Evolutionary conservation across 2,113 vertebrate genomes (phyloP), one percentile per base, ranked within the genome.

Genomic region (Dolichallabes microphthalmus): DNA sequence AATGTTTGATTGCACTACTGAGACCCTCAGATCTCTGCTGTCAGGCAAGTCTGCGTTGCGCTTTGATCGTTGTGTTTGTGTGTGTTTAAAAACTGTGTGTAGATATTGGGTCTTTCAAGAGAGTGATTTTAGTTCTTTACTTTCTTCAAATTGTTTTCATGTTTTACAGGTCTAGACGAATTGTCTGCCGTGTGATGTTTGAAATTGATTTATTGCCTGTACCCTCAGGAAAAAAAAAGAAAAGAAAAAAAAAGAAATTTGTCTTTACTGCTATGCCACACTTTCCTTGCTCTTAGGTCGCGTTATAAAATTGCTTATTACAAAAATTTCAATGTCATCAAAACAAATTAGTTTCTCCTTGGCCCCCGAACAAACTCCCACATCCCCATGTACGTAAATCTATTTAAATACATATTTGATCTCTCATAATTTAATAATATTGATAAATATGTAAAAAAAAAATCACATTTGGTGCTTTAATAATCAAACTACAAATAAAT

Each of bases 141-240:
- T 64, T 64, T 80, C 60, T 64, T 63, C 64, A 39, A 63, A 35
- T 45, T 50, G 78, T 63, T 63, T 80, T 64, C 35, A 80, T 64
- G 60, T 80, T 80, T 64, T 64, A 80, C 0, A 39, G 64, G 79
- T 80, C 35, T 11, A 80, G 60, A 35, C 58, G 50, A n/a, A 50
- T 80, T 64, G 79, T 9, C 35, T 64, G 22, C 11, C 9, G 39
- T 64, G 22, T 80, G 60, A 63, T 63, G 60, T 80, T 80, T 9
- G 25, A 80, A 80, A 64, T 64, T 64, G 1, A 50, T 39, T 35
- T 61, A 22, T 45, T n/a, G 78, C 25, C 32, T 45, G 1, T 25
- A 80, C 2, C 77, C 30, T 61, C 57, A 45, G 77, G 25, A 77
- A 69, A 60, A 45, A n/a, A n/a, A n/a, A n/a, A n/a, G n/a, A n/a